phyloP scores from a whole-genome alignment of 2,888 invertebrate genomes.

The Drosophila kuntzei region DNA sequence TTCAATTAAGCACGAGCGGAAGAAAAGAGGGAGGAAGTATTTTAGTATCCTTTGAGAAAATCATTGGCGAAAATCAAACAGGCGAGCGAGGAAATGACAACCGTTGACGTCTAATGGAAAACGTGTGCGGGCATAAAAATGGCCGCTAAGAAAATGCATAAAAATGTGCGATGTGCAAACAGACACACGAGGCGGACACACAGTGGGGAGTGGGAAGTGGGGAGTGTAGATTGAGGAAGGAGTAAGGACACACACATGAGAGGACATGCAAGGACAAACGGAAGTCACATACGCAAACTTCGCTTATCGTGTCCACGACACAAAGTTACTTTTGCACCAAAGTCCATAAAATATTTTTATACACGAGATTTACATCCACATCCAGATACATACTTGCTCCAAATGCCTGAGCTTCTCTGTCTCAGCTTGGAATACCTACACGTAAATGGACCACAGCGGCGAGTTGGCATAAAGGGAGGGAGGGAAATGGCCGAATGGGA shows the following conservation, averaged over 20 bases:
- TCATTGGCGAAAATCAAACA: slow-evolving; percentile 62
- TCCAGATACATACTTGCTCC: slow-evolving; percentile 21
- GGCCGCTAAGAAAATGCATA: slow-evolving; percentile 84
- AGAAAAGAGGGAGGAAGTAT: slow-evolving; percentile 1
- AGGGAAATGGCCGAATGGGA: slow-evolving; percentile 40
- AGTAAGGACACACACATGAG: slow-evolving; percentile 15
- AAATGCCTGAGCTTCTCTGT: slow-evolving; percentile 11
- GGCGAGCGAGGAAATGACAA: slow-evolving; percentile 61
- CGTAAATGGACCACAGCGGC: slow-evolving; percentile 57
- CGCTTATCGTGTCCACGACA: slow-evolving; percentile 65
- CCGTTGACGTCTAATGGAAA: slow-evolving; percentile 83
- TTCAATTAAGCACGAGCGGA: slow-evolving; percentile 59
- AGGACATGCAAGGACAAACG: slow-evolving; percentile 75
- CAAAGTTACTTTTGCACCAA: slow-evolving; percentile 75
- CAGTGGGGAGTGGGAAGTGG: background rate
- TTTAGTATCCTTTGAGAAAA: slow-evolving; percentile 23
- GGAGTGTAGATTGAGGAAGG: background rate
- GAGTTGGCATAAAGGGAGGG: background rate
- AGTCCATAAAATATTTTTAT: slow-evolving; percentile 77
- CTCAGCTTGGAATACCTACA: slow-evolving; percentile 65
- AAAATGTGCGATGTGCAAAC: slow-evolving; percentile 69
- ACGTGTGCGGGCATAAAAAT: slow-evolving; percentile 84
- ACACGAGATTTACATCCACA: slow-evolving; percentile 51
- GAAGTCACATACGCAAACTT: slow-evolving; percentile 77
- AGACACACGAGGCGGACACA: too few relatives aligned